Conservation (phyloP, 2,888 invertebrate species). For the Escarpia spicata region DNA sequence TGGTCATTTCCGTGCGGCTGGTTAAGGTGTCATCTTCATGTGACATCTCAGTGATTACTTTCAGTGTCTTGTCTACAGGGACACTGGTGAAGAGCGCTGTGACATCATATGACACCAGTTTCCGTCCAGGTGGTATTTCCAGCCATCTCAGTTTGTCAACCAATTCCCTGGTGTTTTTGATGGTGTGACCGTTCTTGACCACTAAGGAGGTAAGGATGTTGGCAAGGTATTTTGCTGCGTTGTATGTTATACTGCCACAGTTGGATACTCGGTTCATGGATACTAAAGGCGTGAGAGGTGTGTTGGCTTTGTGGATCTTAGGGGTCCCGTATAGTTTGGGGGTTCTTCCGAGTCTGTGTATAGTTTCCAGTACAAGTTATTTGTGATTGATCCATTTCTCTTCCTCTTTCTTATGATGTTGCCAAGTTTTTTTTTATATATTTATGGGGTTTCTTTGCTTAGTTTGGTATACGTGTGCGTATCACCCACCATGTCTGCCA, state of each 20-base stretch:
- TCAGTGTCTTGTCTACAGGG: too few relatives aligned
- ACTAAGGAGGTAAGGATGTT: constrained; percentile 20
- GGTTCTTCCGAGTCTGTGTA: constrained; percentile 17
- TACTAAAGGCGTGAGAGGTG: not conserved
- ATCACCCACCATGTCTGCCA: too few relatives aligned
- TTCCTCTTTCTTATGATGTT: not conserved
- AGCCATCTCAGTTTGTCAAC: constrained; percentile 28
- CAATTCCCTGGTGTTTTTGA: too few relatives aligned
- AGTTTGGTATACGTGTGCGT: not conserved
- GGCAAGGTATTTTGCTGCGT: constrained; percentile 17
- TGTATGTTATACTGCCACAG: constrained; percentile 25
- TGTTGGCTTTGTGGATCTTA: constrained; percentile 19
- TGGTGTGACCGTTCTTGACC: constrained; percentile 26
- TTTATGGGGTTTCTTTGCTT: not conserved
- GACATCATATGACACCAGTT: too few relatives aligned
- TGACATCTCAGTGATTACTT: too few relatives aligned
- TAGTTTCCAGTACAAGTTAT: too few relatives aligned
- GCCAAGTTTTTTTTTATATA: not conserved
- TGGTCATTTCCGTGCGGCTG: too few relatives aligned
- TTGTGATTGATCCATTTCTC: too few relatives aligned
- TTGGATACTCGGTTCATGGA: not conserved
- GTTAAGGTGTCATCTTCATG: too few relatives aligned
- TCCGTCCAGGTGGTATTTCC: too few relatives aligned
- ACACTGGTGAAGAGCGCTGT: too few relatives aligned
- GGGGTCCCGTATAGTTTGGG: constrained; percentile 22